Conservation (phyloP, 2,888 invertebrate species). For the Alloplasta piceator region DNA sequence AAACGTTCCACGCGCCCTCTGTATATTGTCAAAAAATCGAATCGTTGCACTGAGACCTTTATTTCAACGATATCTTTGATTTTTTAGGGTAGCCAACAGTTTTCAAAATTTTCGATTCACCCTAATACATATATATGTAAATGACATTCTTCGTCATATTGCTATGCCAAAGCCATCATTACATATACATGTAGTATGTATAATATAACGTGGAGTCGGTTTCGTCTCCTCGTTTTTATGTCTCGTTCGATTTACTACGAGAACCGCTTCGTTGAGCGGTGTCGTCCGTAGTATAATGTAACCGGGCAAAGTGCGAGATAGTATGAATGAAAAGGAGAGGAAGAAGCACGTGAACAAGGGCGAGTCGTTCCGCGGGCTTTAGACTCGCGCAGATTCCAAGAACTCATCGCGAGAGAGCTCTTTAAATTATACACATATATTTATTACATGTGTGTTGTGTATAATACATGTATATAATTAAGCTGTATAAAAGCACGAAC, state of each 20-base stretch:
- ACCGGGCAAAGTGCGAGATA: constrained; percentile 48
- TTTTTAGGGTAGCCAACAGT: too few relatives aligned
- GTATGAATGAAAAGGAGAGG: constrained; percentile 63
- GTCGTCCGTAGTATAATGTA: constrained; percentile 8
- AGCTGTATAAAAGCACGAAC: not conserved
- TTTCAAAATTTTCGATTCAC: too few relatives aligned
- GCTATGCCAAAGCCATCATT: constrained; percentile 39
- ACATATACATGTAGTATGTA: constrained; percentile 8
- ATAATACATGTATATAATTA: not conserved
- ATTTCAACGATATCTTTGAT: too few relatives aligned
- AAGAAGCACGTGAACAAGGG: constrained; percentile 53
- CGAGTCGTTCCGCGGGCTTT: constrained; percentile 16
- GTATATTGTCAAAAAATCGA: too few relatives aligned
- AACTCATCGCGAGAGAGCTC: constrained; percentile 29
- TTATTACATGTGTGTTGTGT: not conserved
- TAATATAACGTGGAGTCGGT: constrained; percentile 15
- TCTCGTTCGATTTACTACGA: constrained; percentile 58
- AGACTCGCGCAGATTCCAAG: constrained; percentile 40
- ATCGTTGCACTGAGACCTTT: too few relatives aligned
- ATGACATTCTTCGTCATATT: constrained; percentile 56
- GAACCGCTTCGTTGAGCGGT: constrained; percentile 33
- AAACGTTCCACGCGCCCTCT: too few relatives aligned
- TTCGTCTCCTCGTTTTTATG: constrained; percentile 6
- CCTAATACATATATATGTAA: not conserved
- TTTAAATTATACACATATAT: constrained; percentile 38